phyloP scores from a whole-genome alignment of 35 echinoderm and acorn worm genomes.

The Ptychodera flava region DNA sequence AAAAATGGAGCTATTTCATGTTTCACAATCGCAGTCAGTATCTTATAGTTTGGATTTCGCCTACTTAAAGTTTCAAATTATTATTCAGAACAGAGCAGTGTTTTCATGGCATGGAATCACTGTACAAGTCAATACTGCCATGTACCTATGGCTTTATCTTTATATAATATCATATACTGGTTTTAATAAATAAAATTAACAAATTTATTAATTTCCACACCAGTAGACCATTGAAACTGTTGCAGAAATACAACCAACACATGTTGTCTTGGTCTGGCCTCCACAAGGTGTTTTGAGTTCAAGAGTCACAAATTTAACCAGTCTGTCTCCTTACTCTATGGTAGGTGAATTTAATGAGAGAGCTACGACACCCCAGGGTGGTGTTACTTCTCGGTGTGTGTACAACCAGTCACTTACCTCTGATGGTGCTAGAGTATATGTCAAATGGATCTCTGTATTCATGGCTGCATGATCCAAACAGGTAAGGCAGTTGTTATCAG shows the following conservation, averaged over 20 bases:
- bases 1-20: too few relatives aligned
- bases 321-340: background rate
- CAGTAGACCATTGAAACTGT: background rate
- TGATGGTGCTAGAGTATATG: slow-evolving; percentile 54
- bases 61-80: too few relatives aligned
- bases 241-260: too few relatives aligned
- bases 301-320: too few relatives aligned
- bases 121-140: too few relatives aligned
- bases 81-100: too few relatives aligned
- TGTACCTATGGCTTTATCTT: background rate
- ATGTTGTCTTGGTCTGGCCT: too few relatives aligned
- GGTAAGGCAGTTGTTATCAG: background rate
- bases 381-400: slow-evolving; percentile 52
- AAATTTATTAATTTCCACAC: too few relatives aligned
- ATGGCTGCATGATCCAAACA: slow-evolving; percentile 30
- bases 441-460: slow-evolving; percentile 34
- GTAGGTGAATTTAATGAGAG: slow-evolving; percentile 38
- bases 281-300: too few relatives aligned
- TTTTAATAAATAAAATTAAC: background rate
- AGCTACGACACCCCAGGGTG: slow-evolving; percentile 40
- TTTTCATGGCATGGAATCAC: too few relatives aligned
- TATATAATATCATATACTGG: background rate
- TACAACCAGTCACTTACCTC: slow-evolving; percentile 28
- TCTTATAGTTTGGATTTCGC: too few relatives aligned
- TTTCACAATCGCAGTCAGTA: too few relatives aligned